Base-by-base conservation (phyloP, 2,797 vertebrate species). In the Peromyscus eremicus region DNA sequence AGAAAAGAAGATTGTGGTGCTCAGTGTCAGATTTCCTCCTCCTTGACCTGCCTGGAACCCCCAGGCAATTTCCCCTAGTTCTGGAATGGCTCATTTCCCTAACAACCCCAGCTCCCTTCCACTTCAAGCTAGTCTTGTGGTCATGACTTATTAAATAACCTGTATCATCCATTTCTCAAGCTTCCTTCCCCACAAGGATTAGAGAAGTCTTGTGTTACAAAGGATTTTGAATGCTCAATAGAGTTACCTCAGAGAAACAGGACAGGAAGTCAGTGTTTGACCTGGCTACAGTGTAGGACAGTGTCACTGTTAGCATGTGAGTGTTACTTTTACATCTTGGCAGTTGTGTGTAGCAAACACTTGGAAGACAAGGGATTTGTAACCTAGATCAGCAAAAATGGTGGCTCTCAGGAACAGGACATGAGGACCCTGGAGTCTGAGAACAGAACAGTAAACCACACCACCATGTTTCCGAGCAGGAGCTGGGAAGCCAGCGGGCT, bases 401-500 rank as follows among this genome's bases (percentile, higher is more conserved):
- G 79, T 0, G n/a, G 14, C 23, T 73, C 27, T 17, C 0, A 4
- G 77, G 52, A 25, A 25, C 1, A 5, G 46, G 37, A 27, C 4
- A 29, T 25, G 2, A 1, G 43, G 37, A 17, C 19, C 73, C 32
- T 19, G 8, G 34, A 11, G 32, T 89, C 57, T 7, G 29, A n/a
- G 79, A 79, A 32, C 40, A 13, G 64, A 79, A 46, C 37, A 5
- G 16, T 81, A 66, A 89, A 34, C 46, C 1, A 0, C 2, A 0
- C 29, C 0, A 0, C 62, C 13, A n/a, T 25, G 71, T 89, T 49
- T 37, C 62, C 46, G 14, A 84, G 11, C 90, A 99, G 99, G 98
- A 98, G 60, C 95, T 97, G 10, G 94, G 34, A 75, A 49, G 64
- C 2, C 94, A 91, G 29, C 97, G 98, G 84, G 99, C 99, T 0